These are phyloP conservation scores for Plectropomus leopardus DNA, from an alignment of 2,113 vertebrate species.

Conservation along the genomic window DNA sequence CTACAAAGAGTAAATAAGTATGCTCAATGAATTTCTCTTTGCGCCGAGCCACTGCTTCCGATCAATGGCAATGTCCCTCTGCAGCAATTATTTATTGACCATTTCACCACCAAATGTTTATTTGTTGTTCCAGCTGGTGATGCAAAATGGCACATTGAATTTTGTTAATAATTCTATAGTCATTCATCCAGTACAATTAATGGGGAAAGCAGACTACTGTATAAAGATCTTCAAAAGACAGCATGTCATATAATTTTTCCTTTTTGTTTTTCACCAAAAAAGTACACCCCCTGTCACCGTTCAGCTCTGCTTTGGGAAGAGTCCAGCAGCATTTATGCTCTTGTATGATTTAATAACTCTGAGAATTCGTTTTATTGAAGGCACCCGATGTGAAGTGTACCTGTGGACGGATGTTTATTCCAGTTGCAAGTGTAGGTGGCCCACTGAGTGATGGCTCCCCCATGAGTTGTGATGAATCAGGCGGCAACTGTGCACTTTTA, in stretches of 20 bases:
- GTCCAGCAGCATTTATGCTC: not conserved
- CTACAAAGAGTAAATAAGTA: slow-evolving; percentile 32
- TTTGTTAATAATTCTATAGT: slow-evolving; percentile 4
- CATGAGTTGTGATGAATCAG: slow-evolving; percentile 58
- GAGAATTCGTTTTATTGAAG: slow-evolving; percentile 4
- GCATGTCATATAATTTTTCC: not conserved
- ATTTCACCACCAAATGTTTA: slow-evolving; percentile 1
- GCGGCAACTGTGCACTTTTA: slow-evolving; percentile 55
- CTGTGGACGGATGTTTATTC: slow-evolving; percentile 37
- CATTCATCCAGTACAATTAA: slow-evolving; percentile 1
- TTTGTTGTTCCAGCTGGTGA: not conserved
- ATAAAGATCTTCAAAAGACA: not conserved
- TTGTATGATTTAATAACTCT: slow-evolving; percentile 5
- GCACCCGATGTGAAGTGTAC: not conserved
- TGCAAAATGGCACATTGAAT: not conserved
- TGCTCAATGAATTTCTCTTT: slow-evolving; percentile 3
- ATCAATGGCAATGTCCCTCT: not conserved
- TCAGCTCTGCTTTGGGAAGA: slow-evolving; percentile 3
- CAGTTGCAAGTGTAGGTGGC: slow-evolving; percentile 31
- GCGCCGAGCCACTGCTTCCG: not conserved
- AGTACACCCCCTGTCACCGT: not conserved
- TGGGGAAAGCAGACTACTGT: not conserved
- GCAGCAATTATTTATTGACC: slow-evolving; percentile 13
- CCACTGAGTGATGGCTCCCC: slow-evolving; percentile 37
- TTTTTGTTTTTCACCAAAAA: not conserved